A percentile compares a stretch with the other conserved stretches of the same genome.
phyloP scores from a whole-genome alignment of 1,140 invertebrate species.

The Drosophila sp. region DNA sequence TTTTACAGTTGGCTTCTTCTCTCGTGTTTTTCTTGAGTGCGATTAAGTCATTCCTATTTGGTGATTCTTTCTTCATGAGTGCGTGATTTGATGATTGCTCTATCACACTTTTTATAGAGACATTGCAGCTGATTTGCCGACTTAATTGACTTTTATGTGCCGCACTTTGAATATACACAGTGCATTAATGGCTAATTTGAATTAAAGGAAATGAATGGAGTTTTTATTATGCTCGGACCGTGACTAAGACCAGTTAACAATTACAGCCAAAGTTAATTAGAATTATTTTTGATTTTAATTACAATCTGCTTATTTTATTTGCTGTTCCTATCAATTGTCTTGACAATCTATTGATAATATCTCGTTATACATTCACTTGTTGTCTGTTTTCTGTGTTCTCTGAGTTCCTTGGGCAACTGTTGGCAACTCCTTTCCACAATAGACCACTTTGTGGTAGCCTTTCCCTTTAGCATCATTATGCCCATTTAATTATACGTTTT shows the following conservation, averaged over 20 bases:
- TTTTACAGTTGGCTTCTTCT: constrained; percentile 27
- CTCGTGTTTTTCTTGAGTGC: constrained; percentile 21
- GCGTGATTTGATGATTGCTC: constrained; percentile 62
- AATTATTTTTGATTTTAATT: constrained; percentile 2
- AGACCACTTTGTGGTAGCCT: constrained; percentile 49
- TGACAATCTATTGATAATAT: constrained; percentile 5
- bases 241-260: constrained; percentile 4
- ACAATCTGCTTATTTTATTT: background rate
- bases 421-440: constrained; percentile 8
- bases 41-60: constrained; percentile 65
- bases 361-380: background rate
- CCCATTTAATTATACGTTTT: constrained; percentile 81
- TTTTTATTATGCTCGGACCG: background rate
- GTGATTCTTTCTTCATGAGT: constrained; percentile 52
- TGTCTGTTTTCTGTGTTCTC: background rate
- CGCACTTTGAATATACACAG: constrained; percentile 26
- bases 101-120: constrained; percentile 54
- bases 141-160: constrained; percentile 70
- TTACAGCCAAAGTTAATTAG: background rate
- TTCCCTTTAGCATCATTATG: constrained; percentile 79
- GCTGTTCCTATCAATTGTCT: no score
- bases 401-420: constrained; percentile 4
- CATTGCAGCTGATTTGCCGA: constrained; percentile 39
- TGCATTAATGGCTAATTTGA: constrained; percentile 14
- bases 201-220: constrained; percentile 20